Conservation (phyloP, 2,888 invertebrate genomes). For the Drosophila phalerata region DNA sequence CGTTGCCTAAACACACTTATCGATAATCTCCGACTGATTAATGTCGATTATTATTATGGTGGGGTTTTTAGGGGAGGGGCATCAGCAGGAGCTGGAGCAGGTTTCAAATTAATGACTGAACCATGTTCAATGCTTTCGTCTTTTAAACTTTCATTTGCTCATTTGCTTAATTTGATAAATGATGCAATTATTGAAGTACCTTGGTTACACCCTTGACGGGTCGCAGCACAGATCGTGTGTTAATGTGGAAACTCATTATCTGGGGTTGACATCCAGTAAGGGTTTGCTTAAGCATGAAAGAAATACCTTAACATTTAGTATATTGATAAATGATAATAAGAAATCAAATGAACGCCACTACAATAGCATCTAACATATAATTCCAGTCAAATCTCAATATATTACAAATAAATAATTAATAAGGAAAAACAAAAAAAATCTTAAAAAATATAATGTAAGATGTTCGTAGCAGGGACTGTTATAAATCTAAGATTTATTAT, state of each 20-base stretch:
- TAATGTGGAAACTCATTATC: constrained; percentile 32
- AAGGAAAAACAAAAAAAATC: too few relatives aligned
- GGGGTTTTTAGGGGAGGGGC: background rate
- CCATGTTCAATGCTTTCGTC: constrained; percentile 20
- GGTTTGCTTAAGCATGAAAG: background rate
- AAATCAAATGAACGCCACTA: background rate
- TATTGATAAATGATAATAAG: constrained; percentile 36
- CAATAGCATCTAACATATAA: background rate
- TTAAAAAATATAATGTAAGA: too few relatives aligned
- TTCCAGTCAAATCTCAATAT: too few relatives aligned
- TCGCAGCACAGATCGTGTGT: constrained; percentile 23
- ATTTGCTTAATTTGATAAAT: constrained; percentile 60
- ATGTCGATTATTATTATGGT: constrained; percentile 72
- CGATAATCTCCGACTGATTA: constrained; percentile 77
- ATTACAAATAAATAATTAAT: too few relatives aligned
- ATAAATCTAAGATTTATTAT: too few relatives aligned
- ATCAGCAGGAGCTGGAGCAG: constrained; percentile 21
- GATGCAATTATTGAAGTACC: constrained; percentile 57
- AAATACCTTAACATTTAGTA: background rate
- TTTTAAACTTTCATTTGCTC: constrained; percentile 62
- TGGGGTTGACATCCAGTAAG: constrained; percentile 25
- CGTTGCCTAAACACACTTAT: constrained; percentile 64
- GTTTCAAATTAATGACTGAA: constrained; percentile 55
- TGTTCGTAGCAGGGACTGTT: too few relatives aligned
- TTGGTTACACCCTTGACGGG: constrained; percentile 19